Evolutionary conservation across 2,888 invertebrate genomes (phyloP).

Genomic region (Volucella bombylans): DNA sequence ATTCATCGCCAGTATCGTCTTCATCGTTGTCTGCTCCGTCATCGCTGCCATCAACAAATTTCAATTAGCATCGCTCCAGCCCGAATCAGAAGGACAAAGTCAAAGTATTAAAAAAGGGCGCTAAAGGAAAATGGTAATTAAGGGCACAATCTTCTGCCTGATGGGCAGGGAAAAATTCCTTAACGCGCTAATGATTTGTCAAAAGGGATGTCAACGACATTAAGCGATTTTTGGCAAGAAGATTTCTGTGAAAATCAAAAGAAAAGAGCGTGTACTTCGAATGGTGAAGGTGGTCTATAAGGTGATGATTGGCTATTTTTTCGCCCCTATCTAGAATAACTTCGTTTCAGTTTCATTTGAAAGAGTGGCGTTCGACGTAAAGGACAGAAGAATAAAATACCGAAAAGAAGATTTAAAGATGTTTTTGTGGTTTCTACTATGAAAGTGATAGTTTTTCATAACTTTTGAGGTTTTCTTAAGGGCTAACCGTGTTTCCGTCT

Average conservation of each 20-base stretch:
- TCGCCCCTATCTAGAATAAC: too few species aligned
- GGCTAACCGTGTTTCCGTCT: too few species aligned
- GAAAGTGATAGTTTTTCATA: too few species aligned
- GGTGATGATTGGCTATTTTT: too few species aligned
- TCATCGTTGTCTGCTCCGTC: not conserved
- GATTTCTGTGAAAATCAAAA: not conserved
- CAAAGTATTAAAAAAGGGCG: slow-evolving; percentile 4
- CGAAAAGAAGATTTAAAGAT: too few species aligned
- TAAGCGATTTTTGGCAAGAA: slow-evolving; percentile 38
- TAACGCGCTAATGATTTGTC: slow-evolving; percentile 53
- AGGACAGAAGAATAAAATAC: too few species aligned
- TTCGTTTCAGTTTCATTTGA: too few species aligned
- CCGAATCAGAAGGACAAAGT: not conserved
- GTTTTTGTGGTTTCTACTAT: too few species aligned
- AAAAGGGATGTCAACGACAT: slow-evolving; percentile 45
- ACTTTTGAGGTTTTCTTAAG: too few species aligned
- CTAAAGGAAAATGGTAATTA: slow-evolving; percentile 50
- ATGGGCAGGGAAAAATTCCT: slow-evolving; percentile 31
- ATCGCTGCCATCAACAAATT: slow-evolving; percentile 29
- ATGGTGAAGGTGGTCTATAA: too few species aligned
- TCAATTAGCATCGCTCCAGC: slow-evolving; percentile 45
- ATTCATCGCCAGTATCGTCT: slow-evolving; percentile 22
- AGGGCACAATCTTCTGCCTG: slow-evolving; percentile 18
- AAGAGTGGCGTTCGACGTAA: too few species aligned
- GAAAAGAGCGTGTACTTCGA: too few species aligned